Evolutionary conservation across 2,113 vertebrate species (phyloP).

Genomic region (Dicrurus megarhynchus): DNA sequence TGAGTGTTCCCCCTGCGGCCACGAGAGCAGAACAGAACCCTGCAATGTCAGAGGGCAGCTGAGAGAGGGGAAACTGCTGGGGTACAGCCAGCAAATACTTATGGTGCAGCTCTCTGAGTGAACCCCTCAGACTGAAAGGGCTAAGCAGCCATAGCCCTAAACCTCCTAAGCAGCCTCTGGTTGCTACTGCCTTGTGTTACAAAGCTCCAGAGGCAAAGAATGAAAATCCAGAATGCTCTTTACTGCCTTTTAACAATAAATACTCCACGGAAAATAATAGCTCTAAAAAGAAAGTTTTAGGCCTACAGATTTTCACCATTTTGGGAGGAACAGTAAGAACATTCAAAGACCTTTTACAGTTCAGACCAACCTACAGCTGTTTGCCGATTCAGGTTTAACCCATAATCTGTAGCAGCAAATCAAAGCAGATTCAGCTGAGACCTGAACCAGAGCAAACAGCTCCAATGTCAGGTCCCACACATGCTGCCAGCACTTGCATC

Average conservation of each 20-base stretch:
- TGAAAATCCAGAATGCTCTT: neutral
- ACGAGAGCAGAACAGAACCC: rapidly evolving
- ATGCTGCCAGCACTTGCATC: neutral
- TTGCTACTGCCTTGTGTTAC: neutral
- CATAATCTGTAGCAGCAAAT: neutral
- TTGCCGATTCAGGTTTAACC: neutral
- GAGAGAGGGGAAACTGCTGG: neutral
- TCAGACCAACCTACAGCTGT: neutral
- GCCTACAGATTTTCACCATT: neutral
- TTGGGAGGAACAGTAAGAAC: neutral
- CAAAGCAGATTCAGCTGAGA: neutral
- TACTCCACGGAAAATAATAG: neutral
- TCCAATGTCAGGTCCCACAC: rapidly evolving
- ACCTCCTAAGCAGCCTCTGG: neutral
- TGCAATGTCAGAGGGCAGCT: rapidly evolving
- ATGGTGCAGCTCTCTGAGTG: rapidly evolving
- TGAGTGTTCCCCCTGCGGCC: neutral
- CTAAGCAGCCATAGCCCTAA: rapidly evolving
- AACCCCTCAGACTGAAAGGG: neutral
- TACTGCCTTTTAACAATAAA: neutral
- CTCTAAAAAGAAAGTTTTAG: neutral
- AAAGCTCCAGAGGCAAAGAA: neutral
- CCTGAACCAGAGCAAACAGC: neutral
- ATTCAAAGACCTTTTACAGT: neutral
- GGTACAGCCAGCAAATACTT: neutral